Conservation (phyloP, 1,140 invertebrate species). For the Drosophila rufa region DNA sequence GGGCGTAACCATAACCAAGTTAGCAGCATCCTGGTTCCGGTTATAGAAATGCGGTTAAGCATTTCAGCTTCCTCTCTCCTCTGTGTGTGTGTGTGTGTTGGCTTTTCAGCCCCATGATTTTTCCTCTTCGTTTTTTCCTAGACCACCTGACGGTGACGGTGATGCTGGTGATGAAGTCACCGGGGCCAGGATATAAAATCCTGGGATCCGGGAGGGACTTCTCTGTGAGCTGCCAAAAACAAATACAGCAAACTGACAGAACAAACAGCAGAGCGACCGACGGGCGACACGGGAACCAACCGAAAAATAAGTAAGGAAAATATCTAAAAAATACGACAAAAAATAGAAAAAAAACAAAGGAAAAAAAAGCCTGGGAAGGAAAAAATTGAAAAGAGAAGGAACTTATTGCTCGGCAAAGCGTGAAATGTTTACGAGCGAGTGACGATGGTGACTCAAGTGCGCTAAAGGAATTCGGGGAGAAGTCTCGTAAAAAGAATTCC, state of each 20-base stretch:
- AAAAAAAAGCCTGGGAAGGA: neutral
- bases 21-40: slow-evolving; percentile 73
- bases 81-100: slow-evolving; percentile 3
- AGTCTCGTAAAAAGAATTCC: slow-evolving; percentile 55
- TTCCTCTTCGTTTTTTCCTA: slow-evolving; percentile 8
- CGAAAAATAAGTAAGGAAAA: slow-evolving; percentile 27
- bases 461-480: slow-evolving; percentile 19
- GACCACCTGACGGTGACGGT: slow-evolving; percentile 33
- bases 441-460: slow-evolving; percentile 76
- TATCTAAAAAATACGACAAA: slow-evolving; percentile 14
- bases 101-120: slow-evolving; percentile 53
- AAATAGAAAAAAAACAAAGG: slow-evolving; percentile 4
- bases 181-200: slow-evolving; percentile 32
- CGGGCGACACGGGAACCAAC: neutral
- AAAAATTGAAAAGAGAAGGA: slow-evolving; percentile 28
- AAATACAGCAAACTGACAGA: slow-evolving; percentile 71
- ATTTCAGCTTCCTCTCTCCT: neutral
- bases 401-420: slow-evolving; percentile 81
- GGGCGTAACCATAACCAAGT: slow-evolving; percentile 71
- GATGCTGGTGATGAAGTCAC: slow-evolving; percentile 41
- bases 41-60: slow-evolving; percentile 77
- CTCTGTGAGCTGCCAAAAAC: slow-evolving; percentile 65
- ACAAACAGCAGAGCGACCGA: slow-evolving; percentile 45
- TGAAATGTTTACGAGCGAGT: slow-evolving; percentile 82
- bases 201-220: slow-evolving; percentile 16